Evolutionary conservation across 35 echinoderm and acorn worm species (phyloP).

Genomic region (Ptychodera flava): DNA sequence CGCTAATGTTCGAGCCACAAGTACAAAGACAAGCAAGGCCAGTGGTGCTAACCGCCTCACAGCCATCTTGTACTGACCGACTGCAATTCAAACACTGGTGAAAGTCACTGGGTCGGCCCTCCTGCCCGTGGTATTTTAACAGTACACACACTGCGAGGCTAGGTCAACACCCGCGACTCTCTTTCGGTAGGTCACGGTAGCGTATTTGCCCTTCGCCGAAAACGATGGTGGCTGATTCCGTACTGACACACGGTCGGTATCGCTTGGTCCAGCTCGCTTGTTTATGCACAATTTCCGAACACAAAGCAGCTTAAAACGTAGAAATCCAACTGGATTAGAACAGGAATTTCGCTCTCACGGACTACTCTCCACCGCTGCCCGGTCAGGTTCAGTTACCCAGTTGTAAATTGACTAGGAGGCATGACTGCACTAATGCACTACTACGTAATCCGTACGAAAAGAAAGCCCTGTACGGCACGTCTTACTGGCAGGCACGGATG

Average conservation of each 20-base stretch:
- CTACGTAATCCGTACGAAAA: neutral
- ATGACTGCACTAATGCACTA: neutral
- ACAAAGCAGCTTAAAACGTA: neutral
- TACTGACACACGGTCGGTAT: neutral
- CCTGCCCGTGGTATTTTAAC: neutral
- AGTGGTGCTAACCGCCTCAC: neutral
- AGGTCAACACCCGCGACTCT: neutral
- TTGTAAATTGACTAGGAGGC: neutral
- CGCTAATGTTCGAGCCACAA: neutral
- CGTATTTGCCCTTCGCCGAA: neutral
- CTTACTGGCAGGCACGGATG: neutral
- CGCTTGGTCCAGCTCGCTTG: neutral
- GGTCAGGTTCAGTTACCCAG: neutral
- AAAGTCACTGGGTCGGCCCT: neutral
- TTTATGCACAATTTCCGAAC: neutral
- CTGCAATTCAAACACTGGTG: neutral
- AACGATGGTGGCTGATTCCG: neutral
- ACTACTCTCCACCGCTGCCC: neutral
- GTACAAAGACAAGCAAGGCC: neutral
- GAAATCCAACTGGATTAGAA: slow-evolving; percentile 1
- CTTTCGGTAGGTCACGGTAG: neutral
- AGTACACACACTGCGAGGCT: neutral
- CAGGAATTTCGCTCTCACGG: neutral
- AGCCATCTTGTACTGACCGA: neutral
- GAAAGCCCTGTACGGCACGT: neutral